These are phyloP conservation scores for Volucella bombylans DNA, from an alignment of 2,888 invertebrate genomes.

Conservation along the genomic window DNA sequence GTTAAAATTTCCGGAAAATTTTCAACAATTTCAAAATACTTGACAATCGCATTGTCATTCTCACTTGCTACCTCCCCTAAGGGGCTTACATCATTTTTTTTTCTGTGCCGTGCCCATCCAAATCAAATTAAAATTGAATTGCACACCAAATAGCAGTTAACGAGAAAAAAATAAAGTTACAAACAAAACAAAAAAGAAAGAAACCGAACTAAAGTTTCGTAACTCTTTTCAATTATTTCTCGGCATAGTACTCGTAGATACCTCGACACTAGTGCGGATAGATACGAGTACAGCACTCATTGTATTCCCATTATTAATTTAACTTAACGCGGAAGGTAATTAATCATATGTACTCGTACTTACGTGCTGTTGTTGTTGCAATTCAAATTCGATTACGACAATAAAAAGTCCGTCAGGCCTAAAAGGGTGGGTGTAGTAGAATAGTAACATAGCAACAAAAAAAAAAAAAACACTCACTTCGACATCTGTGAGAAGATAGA, in stretches of 20 bases:
- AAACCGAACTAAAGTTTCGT: constrained; percentile 44
- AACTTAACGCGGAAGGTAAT: constrained; percentile 67
- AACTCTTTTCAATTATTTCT: constrained; percentile 44
- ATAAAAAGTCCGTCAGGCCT: constrained; percentile 32
- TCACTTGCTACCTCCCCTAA: neutral
- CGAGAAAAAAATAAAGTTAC: constrained; percentile 4
- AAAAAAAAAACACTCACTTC: constrained; percentile 52
- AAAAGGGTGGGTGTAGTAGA: constrained; percentile 28
- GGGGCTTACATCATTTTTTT: constrained; percentile 27
- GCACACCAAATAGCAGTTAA: constrained; percentile 50
- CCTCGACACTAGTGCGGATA: no score
- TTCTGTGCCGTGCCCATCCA: constrained; percentile 53
- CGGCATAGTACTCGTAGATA: constrained; percentile 2
- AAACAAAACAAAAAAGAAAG: neutral
- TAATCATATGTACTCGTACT: constrained; percentile 57
- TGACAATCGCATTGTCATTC: constrained; percentile 54
- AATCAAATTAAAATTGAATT: constrained; percentile 60
- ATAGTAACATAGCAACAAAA: constrained; percentile 4
- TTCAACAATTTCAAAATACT: constrained; percentile 61
- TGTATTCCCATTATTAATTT: constrained; percentile 72
- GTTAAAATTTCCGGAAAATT: constrained; percentile 49
- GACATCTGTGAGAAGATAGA: constrained; percentile 52
- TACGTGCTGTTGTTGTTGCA: constrained; percentile 4
- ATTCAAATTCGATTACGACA: constrained; percentile 50
- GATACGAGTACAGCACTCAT: constrained; percentile 25